A percentile compares a stretch with the other conserved stretches of the same genome.
Conservation (phyloP, 2,797 vertebrate genomes). For the Selene dorsalis region DNA sequence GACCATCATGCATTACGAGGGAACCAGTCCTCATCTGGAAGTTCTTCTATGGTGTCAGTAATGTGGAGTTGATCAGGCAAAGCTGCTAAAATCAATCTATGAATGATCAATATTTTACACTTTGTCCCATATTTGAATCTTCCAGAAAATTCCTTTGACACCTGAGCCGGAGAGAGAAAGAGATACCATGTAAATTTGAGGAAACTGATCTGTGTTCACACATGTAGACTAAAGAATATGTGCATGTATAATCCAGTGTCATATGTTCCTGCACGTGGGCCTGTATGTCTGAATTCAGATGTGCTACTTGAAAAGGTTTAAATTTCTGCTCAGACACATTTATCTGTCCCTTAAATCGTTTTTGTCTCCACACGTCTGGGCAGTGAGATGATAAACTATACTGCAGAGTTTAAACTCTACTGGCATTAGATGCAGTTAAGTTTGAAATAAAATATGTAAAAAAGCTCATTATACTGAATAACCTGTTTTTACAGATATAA, state of each 20-base stretch:
- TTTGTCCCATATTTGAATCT: constrained; percentile 9
- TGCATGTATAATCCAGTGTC: constrained; percentile 6
- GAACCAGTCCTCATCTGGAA: constrained; percentile 23
- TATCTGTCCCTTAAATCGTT: constrained; percentile 5
- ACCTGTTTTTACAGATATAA: neutral
- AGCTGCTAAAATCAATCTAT: constrained; percentile 19
- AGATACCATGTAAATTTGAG: constrained; percentile 8
- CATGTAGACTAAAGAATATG: constrained; percentile 26
- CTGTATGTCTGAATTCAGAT: constrained; percentile 23
- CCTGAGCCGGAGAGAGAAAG: constrained; percentile 37
- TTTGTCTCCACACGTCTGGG: neutral
- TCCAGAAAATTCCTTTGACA: constrained; percentile 6
- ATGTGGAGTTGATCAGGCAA: neutral
- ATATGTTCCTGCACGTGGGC: constrained; percentile 13
- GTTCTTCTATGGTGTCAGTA: neutral
- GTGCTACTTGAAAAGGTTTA: neutral
- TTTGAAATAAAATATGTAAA: neutral
- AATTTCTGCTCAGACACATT: constrained; percentile 14
- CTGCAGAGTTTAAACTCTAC: neutral
- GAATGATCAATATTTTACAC: constrained; percentile 4
- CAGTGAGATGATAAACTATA: neutral
- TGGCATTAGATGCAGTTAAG: neutral
- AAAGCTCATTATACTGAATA: neutral
- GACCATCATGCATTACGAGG: constrained; percentile 49
- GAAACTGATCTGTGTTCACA: constrained; percentile 32